Percentiles rank a stretch among this genome's conserved stretches.
These are phyloP conservation scores for Acrocephalus kingi DNA, from an alignment of 2,113 vertebrate species.

Conservation along the genomic window DNA sequence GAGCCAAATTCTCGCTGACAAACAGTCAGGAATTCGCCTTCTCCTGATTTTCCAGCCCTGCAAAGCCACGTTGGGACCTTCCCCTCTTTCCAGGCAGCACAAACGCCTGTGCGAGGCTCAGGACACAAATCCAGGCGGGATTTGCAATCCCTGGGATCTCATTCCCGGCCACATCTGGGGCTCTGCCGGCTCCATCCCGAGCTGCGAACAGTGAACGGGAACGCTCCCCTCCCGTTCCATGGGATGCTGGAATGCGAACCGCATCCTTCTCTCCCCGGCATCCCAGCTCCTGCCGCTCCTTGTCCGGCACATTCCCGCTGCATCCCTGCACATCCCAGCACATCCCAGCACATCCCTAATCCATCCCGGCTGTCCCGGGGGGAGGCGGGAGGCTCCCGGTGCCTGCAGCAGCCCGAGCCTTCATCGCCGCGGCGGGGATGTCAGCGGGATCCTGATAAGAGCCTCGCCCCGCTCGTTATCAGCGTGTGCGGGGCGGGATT, in stretches of 20 bases:
- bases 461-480: not conserved
- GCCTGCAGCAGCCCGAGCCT: not conserved
- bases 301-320: not conserved
- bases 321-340: not conserved
- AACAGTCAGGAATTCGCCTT: not conserved
- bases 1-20: not conserved
- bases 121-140: not conserved
- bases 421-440: not conserved
- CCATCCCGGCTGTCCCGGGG: not conserved
- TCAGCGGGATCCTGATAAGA: not conserved
- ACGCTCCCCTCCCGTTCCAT: no score
- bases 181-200: not conserved
- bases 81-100: fast-evolving
- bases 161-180: not conserved
- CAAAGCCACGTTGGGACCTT: not conserved
- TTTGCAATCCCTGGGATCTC: not conserved
- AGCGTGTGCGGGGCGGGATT: not conserved
- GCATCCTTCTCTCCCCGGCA: no score
- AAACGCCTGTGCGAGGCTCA: not conserved
- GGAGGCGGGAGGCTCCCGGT: not conserved
- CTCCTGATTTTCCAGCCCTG: not conserved
- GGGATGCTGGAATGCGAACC: no score
- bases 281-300: not conserved
- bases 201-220: no score
- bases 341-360: not conserved